phyloP scores from a whole-genome alignment of 2,888 invertebrate genomes.

The Melinaea menophilus region DNA sequence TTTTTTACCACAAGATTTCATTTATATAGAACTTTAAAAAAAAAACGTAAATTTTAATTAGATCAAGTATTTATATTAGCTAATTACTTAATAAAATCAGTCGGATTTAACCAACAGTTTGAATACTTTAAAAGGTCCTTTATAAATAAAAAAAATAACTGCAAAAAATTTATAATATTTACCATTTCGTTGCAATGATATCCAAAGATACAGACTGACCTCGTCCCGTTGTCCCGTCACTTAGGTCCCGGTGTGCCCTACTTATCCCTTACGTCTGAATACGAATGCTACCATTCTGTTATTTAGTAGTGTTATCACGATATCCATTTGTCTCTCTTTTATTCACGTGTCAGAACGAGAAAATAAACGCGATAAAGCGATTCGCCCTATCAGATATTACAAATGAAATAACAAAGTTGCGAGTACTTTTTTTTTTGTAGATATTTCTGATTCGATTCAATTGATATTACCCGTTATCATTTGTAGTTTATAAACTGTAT shows the following conservation, averaged over 20 bases:
- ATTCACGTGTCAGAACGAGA: conserved; percentile 33
- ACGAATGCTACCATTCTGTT: conserved; percentile 45
- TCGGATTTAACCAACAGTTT: no score
- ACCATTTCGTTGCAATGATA: conserved; percentile 45
- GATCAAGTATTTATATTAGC: no score
- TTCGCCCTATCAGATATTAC: conserved; percentile 33
- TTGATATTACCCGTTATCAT: no score
- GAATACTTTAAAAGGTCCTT: no score
- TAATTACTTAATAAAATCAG: no score
- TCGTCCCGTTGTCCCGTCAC: conserved; percentile 28
- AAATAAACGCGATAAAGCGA: conserved; percentile 28
- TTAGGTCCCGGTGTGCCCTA: conserved; percentile 51
- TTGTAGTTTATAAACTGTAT: no score
- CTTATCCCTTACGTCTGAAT: conserved; percentile 52
- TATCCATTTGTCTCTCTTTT: conserved; percentile 32
- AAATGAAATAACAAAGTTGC: conserved; percentile 17
- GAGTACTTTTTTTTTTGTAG: background rate
- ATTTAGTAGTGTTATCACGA: conserved; percentile 42
- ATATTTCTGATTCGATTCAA: no score
- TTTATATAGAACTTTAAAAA: no score
- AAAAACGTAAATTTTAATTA: no score
- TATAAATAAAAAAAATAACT: no score
- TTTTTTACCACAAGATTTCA: no score
- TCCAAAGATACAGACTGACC: conserved; percentile 25
- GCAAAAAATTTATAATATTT: conserved; percentile 38